Evolutionary conservation across 2,888 invertebrate species (phyloP), one percentile per base, ranked within the genome.

Genomic region (Drosophila niveifrons): DNA sequence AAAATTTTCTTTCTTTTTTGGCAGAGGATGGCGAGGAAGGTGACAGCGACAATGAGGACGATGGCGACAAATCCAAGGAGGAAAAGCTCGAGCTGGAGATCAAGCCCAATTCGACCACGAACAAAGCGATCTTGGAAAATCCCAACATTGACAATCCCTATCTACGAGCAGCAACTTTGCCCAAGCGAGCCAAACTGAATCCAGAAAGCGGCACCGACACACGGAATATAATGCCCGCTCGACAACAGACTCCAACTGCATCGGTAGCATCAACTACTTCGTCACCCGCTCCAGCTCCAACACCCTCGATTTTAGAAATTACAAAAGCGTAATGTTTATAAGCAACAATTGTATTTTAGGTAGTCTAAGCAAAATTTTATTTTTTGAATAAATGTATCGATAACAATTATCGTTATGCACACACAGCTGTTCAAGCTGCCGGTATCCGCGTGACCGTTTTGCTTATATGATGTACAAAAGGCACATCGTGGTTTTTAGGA

Each of bases 121-220:
- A 92, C 89, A 90, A 93, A 91, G 91, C 92, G 0, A 92, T 92
- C 59, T 67, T 92, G 15, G 92, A 92, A 36, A 92, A 92, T 86
- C 92, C 92, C 15, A 94, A 94, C 11, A 95, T 96, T 75, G 96
- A 96, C 91, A 96, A 96, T 93, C 96, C 96, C 0, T 96, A 96
- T 90, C 93, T 96, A 18, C 92, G 94, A 18, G 92, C 93, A 2
- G 93, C 92, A 0, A 92, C 92, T 3, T 61, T 93, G 50, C 92
- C 92, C 0, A 92, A 92, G 77, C 91, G 92, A 29, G 70, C 86
- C 11, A 92, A 91, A 68, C 56, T 66, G 9, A 83, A 90, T 62
- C n/a, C 41, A 0, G 69, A 74, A 23, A 23, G 23, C 2, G 1
- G 13, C 2, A 39, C 3, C 3, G n/a, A 41, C 13, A 8, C 15